Base-by-base conservation (phyloP, 2,888 invertebrate species). In the Diarsia mendica region DNA sequence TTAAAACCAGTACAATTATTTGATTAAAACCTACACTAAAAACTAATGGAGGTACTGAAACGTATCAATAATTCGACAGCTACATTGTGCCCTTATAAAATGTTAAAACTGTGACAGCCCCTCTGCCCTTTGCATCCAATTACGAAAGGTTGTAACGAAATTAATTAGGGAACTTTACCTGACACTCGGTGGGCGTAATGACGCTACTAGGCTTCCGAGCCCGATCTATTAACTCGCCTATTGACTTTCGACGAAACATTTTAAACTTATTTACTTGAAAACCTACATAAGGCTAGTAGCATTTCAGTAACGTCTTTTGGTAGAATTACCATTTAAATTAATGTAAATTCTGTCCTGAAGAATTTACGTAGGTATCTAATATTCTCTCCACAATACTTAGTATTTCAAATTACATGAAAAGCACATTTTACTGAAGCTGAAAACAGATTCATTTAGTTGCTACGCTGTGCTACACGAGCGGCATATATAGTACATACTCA, bases 161-260 rank as follows among this genome's bases (percentile, higher is more conserved):
- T 87, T 87, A 87, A 89, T 89, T 88, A 81, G 69, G 60, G 66
- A 83, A 87, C 75, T 84, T 89, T 84, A 85, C 77, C 83, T 81
- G 80, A 81, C 72, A 74, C 80, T 72, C 69, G 53, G 68, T 72
- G 75, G 74, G 70, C 73, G 67, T 84, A 80, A 78, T 80, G 73
- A 80, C 67, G 49, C 71, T 77, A 70, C 67, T 71, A 83, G 67
- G 65, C 79, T 75, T 75, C 39, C 48, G 33, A 58, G 39, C 63
- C 64, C 69, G 67, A 74, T 63, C 74, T 71, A 79, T 72, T 70
- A 75, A 71, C 61, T 70, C 28, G 23, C 49, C 74, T 74, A 79
- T 79, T 75, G 63, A 73, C 67, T 72, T 81, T 64, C 46, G 55
- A 65, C 33, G 39, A 77, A 82, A 75, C 33, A 49, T 60, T 80